Percentiles rank a stretch among this genome's conserved stretches.
These are phyloP conservation scores for Aurelia coerulea DNA, from an alignment of 30 jellyfish, hydroid and myxozoan genomes.

Conservation along the genomic window DNA sequence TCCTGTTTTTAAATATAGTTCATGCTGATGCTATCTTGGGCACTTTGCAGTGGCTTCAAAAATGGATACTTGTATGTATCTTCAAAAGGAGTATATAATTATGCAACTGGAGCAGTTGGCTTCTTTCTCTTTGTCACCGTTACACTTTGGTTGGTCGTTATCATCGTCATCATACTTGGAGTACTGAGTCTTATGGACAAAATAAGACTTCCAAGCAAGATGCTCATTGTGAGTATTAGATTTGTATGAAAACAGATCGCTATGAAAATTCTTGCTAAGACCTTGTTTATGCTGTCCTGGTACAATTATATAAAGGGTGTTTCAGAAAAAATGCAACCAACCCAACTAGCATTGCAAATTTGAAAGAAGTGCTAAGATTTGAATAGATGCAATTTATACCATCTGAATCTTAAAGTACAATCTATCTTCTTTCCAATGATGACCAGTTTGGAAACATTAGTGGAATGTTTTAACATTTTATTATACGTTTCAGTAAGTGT, in stretches of 20 bases:
- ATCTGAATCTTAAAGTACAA: too few species aligned
- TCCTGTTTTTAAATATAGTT: neutral
- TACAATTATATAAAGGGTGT: too few species aligned
- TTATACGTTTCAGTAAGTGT: too few species aligned
- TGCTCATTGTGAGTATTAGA: slow-evolving; percentile 49
- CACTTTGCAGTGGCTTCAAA: slow-evolving; percentile 57
- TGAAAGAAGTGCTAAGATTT: too few species aligned
- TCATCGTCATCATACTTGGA: slow-evolving; percentile 22
- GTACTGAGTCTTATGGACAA: slow-evolving; percentile 46
- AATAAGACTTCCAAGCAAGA: slow-evolving; percentile 33
- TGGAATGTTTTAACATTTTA: too few species aligned
- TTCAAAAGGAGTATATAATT: neutral
- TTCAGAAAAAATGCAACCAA: too few species aligned
- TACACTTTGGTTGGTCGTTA: slow-evolving; percentile 56
- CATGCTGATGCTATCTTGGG: slow-evolving; percentile 64
- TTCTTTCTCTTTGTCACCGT: slow-evolving; percentile 69
- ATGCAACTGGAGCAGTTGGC: slow-evolving; percentile 48
- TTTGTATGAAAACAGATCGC: neutral
- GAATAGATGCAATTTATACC: too few species aligned
- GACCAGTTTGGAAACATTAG: too few species aligned
- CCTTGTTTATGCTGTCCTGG: too few species aligned
- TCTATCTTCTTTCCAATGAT: too few species aligned
- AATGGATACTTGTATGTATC: slow-evolving; percentile 16
- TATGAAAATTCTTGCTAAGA: too few species aligned
- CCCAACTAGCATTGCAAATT: too few species aligned